phyloP scores from a whole-genome alignment of 1,140 invertebrate genomes.

The Apolygus lucorum region DNA sequence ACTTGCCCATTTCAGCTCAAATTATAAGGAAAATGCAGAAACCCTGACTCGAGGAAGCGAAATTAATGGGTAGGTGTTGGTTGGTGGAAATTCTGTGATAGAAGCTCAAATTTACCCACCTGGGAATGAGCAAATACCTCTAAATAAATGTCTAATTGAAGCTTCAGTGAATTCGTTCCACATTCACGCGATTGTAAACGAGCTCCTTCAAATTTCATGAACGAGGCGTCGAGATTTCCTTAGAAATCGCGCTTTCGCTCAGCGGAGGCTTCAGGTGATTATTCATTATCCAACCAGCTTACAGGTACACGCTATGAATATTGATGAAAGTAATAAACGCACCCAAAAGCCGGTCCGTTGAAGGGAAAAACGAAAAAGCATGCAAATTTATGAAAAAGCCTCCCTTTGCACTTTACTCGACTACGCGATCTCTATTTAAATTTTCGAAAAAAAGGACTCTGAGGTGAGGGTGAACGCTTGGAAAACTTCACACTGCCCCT shows the following conservation, averaged over 20 bases:
- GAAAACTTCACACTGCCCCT: conserved; percentile 3
- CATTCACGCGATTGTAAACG: too few relatives aligned
- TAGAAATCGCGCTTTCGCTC: neutral
- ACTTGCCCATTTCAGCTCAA: too few relatives aligned
- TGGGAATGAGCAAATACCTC: too few relatives aligned
- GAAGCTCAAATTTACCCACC: too few relatives aligned
- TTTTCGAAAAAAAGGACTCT: neutral
- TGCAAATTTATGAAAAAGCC: conserved; percentile 12
- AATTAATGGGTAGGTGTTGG: too few relatives aligned
- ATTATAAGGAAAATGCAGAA: too few relatives aligned
- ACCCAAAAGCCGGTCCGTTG: neutral
- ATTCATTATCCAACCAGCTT: conserved; percentile 8
- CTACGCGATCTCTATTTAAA: neutral
- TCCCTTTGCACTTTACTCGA: neutral
- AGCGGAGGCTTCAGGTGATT: neutral
- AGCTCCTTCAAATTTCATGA: too few relatives aligned
- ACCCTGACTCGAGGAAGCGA: too few relatives aligned
- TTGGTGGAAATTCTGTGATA: too few relatives aligned
- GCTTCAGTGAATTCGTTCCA: too few relatives aligned
- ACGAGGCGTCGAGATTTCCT: too few relatives aligned
- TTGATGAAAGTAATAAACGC: conserved; percentile 10
- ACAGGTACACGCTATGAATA: conserved; percentile 8
- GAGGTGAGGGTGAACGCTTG: neutral
- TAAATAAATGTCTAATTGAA: too few relatives aligned
- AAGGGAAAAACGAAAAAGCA: neutral